phyloP scores from a whole-genome alignment of 2,797 vertebrate species.

The Anniella stebbinsi region DNA sequence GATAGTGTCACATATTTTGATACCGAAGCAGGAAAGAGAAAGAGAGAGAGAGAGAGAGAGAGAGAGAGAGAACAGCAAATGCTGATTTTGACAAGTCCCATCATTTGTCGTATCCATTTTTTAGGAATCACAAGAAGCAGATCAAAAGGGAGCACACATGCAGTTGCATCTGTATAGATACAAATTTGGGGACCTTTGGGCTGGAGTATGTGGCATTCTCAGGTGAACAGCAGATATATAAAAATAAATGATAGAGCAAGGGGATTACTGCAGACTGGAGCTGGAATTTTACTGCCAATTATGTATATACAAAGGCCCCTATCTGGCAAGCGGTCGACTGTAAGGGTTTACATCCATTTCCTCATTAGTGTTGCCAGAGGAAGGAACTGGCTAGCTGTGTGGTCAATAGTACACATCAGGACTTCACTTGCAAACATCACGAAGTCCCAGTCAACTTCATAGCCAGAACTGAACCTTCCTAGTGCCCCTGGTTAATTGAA shows the following conservation, averaged over 20 bases:
- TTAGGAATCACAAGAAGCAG: not conserved
- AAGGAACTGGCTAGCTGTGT: not conserved
- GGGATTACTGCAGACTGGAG: not conserved
- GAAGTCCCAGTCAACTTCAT: not conserved
- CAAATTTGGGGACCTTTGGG: not conserved
- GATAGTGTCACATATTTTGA: conserved; percentile 22
- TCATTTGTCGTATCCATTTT: not conserved
- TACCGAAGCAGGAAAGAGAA: not conserved
- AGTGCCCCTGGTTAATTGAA: no score
- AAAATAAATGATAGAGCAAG: not conserved
- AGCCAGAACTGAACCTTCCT: not conserved
- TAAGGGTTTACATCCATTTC: not conserved
- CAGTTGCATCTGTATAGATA: no score
- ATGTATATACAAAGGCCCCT: not conserved
- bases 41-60: not conserved
- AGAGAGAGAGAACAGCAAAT: not conserved
- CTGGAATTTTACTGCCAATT: conserved; percentile 2
- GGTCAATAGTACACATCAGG: not conserved
- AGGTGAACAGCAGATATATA: not conserved
- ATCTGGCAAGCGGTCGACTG: not conserved
- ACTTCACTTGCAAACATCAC: not conserved
- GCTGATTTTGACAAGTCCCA: not conserved
- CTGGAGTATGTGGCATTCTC: not conserved
- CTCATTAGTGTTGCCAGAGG: not conserved
- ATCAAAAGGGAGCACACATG: not conserved